phyloP scores from a whole-genome alignment of 2,113 vertebrate species.

The Pachycephala philippinensis region DNA sequence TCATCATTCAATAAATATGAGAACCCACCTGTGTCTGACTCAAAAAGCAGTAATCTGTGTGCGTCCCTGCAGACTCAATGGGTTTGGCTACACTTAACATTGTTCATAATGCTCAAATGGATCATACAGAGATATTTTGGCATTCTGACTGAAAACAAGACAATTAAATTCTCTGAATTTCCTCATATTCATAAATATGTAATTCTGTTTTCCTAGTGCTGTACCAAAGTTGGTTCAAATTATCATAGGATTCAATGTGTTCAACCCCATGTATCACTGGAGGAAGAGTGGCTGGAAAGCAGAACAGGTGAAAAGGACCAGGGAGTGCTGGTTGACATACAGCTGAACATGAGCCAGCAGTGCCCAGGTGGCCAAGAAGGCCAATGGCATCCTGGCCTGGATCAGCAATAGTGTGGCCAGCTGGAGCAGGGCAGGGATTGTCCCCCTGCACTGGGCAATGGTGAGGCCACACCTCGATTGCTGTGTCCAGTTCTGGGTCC shows the following conservation, averaged over 20 bases:
- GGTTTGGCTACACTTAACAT: background rate
- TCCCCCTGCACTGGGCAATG: fast-evolving
- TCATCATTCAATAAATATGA: background rate
- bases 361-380: background rate
- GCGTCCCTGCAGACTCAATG: background rate
- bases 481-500: background rate
- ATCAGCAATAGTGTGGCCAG: no score
- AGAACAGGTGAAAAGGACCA: background rate
- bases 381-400: fast-evolving
- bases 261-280: background rate
- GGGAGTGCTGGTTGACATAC: no score
- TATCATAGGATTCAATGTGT: background rate
- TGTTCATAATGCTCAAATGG: background rate
- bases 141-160: background rate
- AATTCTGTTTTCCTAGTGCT: background rate
- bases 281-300: background rate
- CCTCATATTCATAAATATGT: background rate
- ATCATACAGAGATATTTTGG: background rate
- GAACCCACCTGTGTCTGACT: background rate
- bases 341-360: background rate
- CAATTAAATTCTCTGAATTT: background rate
- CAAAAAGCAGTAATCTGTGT: background rate
- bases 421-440: fast-evolving
- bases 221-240: background rate
- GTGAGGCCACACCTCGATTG: background rate